These are phyloP conservation scores for Quadroppia sp. DNA, from an alignment of 2,888 invertebrate species.

Conservation along the genomic window DNA sequence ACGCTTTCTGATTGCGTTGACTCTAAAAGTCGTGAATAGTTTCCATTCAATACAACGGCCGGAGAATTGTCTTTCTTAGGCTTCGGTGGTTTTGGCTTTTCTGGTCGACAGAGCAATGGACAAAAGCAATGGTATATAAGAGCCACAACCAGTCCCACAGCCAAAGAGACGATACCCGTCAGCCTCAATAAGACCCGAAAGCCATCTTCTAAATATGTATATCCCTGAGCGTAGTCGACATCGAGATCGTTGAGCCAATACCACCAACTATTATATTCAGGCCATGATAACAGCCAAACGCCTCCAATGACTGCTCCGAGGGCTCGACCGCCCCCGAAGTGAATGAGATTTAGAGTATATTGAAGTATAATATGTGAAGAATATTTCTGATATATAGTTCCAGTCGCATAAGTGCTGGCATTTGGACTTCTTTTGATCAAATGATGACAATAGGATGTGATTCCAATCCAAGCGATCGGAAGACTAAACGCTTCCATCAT, in stretches of 20 bases:
- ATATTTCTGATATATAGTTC: constrained; percentile 41
- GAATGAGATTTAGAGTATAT: constrained; percentile 45
- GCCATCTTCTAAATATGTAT: constrained; percentile 33
- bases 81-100: background rate
- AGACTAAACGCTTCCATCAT: constrained; percentile 47
- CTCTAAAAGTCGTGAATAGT: constrained; percentile 29
- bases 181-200: constrained; percentile 41
- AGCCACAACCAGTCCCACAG: constrained; percentile 28
- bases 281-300: constrained; percentile 42
- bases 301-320: constrained; percentile 34
- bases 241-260: constrained; percentile 41
- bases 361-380: constrained; percentile 45
- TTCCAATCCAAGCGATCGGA: constrained; percentile 46
- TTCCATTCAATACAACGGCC: constrained; percentile 29
- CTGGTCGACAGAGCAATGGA: background rate
- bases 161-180: constrained; percentile 18
- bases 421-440: constrained; percentile 52
- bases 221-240: constrained; percentile 22
- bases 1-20: constrained; percentile 17
- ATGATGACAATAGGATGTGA: constrained; percentile 55
- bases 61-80: background rate
- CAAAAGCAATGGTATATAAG: constrained; percentile 41
- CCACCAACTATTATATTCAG: constrained; percentile 39
- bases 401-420: constrained; percentile 39
- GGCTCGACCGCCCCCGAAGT: constrained; percentile 46